Conservation (phyloP, 2,888 invertebrate species). For the Latrodectus hesperus region DNA sequence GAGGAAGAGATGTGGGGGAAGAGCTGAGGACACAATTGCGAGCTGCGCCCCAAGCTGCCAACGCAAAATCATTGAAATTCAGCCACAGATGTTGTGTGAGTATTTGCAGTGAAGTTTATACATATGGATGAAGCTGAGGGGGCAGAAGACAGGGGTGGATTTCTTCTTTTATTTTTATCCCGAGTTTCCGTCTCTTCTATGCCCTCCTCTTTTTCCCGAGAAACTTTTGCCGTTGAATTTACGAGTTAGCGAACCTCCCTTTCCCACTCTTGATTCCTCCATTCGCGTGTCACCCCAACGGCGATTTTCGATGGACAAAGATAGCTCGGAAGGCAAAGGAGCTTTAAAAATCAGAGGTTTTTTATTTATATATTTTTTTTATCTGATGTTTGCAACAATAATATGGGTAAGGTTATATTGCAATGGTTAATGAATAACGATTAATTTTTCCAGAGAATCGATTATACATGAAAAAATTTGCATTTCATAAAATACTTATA, state of each 20-base stretch:
- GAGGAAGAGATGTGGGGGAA: background rate
- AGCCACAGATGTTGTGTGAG: constrained; percentile 67
- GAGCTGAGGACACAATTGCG: constrained; percentile 60
- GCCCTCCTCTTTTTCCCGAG: constrained; percentile 11
- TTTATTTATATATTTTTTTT: no score
- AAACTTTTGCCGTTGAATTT: constrained; percentile 58
- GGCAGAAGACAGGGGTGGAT: constrained; percentile 19
- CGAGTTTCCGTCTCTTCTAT: constrained; percentile 35
- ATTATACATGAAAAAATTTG: no score
- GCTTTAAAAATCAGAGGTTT: no score
- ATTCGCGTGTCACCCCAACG: background rate
- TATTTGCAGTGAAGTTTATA: constrained; percentile 69
- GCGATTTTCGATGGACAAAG: background rate
- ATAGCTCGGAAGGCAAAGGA: background rate
- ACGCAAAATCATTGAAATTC: constrained; percentile 65
- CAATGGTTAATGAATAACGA: no score
- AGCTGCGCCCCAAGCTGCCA: constrained; percentile 43
- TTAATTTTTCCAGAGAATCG: no score
- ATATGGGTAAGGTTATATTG: no score
- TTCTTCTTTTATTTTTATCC: constrained; percentile 51
- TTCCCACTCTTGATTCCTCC: constrained; percentile 5
- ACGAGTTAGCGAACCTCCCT: constrained; percentile 37
- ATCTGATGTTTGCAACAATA: no score
- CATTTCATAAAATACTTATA: no score
- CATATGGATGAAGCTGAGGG: constrained; percentile 63